These are phyloP conservation scores for Meghimatium bilineatum DNA, from an alignment of 2,888 invertebrate genomes.

Conservation along the genomic window DNA sequence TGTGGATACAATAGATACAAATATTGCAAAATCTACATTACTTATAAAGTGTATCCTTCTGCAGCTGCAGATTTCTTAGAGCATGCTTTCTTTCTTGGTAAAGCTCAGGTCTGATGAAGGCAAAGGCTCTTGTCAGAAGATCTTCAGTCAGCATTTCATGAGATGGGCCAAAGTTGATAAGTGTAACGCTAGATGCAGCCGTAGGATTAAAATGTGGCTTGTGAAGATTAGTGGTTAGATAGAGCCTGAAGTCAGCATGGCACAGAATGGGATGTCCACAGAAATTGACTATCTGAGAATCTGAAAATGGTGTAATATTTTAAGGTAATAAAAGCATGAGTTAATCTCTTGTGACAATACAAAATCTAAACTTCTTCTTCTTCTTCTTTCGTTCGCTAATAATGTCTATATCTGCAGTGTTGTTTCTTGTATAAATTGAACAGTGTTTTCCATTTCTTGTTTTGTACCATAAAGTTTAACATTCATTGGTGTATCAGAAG, in stretches of 20 bases:
- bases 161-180: conserved; percentile 74
- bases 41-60: conserved; percentile 65
- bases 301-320: conserved; percentile 51
- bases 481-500: too few species aligned
- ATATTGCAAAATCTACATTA: neutral
- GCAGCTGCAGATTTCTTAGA: conserved; percentile 64
- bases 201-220: conserved; percentile 72
- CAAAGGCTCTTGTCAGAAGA: conserved; percentile 72
- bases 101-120: conserved; percentile 70
- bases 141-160: conserved; percentile 74
- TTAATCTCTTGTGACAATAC: too few species aligned
- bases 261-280: conserved; percentile 74
- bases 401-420: too few species aligned
- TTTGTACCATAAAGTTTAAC: too few species aligned
- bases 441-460: too few species aligned
- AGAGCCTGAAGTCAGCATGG: conserved; percentile 73
- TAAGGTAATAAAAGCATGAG: too few species aligned
- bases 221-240: conserved; percentile 67
- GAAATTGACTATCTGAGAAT: conserved; percentile 73
- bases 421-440: too few species aligned
- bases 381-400: too few species aligned
- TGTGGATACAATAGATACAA: too few species aligned
- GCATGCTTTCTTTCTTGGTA: conserved; percentile 70
- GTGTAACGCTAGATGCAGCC: conserved; percentile 70
- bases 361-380: neutral